phyloP scores from a whole-genome alignment of 2,797 vertebrate genomes.

The Ctenopoma multispine region DNA sequence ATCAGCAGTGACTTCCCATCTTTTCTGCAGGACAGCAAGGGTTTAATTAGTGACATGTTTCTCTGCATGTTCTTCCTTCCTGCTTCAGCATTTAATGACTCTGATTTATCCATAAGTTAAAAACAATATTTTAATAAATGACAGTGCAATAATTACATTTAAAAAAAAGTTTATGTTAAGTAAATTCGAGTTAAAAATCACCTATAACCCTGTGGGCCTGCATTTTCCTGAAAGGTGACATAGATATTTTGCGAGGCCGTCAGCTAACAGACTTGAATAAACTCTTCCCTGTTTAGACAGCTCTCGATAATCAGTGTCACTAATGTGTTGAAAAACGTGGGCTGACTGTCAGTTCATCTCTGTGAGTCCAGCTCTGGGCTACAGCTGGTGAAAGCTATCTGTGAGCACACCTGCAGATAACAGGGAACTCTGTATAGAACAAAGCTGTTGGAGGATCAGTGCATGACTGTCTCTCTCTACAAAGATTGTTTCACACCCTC shows the following conservation, averaged over 20 bases:
- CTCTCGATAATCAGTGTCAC: slow-evolving; percentile 37
- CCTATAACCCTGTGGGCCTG: neutral
- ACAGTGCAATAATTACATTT: neutral
- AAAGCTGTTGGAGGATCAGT: slow-evolving; percentile 39
- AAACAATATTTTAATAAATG: neutral
- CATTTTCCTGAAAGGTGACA: slow-evolving; percentile 22
- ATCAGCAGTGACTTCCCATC: slow-evolving; percentile 59
- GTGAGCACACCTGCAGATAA: slow-evolving; percentile 60
- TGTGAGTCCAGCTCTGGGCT: slow-evolving; percentile 30
- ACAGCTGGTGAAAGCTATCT: slow-evolving; percentile 65
- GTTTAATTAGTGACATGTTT: slow-evolving; percentile 64
- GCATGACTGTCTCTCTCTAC: slow-evolving; percentile 50
- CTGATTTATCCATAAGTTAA: neutral
- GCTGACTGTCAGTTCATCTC: slow-evolving; percentile 40
- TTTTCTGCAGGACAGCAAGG: slow-evolving; percentile 44
- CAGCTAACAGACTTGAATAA: slow-evolving; percentile 15
- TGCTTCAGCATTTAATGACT: neutral
- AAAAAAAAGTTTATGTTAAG: neutral
- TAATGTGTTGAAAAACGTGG: slow-evolving; percentile 29
- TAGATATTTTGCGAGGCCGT: slow-evolving; percentile 12
- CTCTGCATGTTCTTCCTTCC: slow-evolving; percentile 24
- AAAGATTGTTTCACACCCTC: slow-evolving; percentile 60
- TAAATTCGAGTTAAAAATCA: neutral
- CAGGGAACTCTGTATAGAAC: slow-evolving; percentile 50
- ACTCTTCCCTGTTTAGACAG: slow-evolving; percentile 9